phyloP scores from a whole-genome alignment of 2,797 vertebrate genomes.

The Threskiornis aethiopicus region DNA sequence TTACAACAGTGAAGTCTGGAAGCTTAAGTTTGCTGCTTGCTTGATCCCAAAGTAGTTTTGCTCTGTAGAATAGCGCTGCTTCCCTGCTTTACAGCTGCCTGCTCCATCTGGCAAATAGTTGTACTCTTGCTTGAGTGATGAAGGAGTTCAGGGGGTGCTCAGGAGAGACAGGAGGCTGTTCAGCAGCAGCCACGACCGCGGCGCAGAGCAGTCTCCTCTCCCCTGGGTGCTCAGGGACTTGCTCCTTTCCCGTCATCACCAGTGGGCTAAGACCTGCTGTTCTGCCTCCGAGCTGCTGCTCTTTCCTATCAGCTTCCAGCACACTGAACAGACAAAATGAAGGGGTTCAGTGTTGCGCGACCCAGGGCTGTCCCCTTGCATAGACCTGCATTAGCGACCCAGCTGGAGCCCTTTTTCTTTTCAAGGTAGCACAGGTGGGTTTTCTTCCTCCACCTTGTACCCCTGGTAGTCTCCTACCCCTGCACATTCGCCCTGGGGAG shows the following conservation, averaged over 20 bases:
- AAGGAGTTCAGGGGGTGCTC: not conserved
- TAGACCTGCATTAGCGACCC: not conserved
- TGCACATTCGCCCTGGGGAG: not conserved
- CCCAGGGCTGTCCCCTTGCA: not conserved
- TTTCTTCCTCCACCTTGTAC: not conserved
- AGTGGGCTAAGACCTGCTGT: not conserved
- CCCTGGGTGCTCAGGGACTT: not conserved
- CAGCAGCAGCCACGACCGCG: not conserved
- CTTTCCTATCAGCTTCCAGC: not conserved
- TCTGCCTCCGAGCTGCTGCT: not conserved
- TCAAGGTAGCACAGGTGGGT: not conserved
- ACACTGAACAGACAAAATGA: not conserved
- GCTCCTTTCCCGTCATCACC: not conserved
- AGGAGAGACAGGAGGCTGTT: not conserved
- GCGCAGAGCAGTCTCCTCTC: not conserved
- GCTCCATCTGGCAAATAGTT: conserved; percentile 25
- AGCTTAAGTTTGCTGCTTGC: conserved; percentile 3
- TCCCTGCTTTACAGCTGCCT: not conserved
- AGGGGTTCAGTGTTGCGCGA: not conserved
- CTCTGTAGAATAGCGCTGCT: not conserved
- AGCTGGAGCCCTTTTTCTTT: not conserved
- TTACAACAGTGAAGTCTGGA: conserved; percentile 14
- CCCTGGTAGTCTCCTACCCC: not conserved
- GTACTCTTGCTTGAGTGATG: not conserved
- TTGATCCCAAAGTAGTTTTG: conserved; percentile 5